A percentile compares a stretch with the other conserved stretches of the same genome.
These are phyloP conservation scores for Ramphastos sulfuratus DNA, from an alignment of 2,113 vertebrate species.

Conservation along the genomic window DNA sequence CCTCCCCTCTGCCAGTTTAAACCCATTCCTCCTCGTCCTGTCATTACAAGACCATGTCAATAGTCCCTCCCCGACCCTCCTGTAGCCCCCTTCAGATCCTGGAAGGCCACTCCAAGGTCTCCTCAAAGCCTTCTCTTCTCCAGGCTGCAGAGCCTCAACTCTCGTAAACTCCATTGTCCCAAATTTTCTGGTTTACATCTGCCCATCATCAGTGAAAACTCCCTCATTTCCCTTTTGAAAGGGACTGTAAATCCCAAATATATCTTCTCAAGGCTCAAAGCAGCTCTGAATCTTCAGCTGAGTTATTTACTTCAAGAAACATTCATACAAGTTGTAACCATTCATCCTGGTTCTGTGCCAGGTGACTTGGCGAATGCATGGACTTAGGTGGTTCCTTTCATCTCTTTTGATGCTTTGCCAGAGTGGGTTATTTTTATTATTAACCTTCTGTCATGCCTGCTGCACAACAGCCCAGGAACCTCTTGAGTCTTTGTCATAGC, in stretches of 20 bases:
- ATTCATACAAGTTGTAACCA: conserved; percentile 1
- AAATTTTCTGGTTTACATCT: neutral
- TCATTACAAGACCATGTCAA: too few relatives aligned
- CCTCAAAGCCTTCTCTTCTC: too few relatives aligned
- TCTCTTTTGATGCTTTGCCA: conserved; percentile 38
- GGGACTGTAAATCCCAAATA: neutral
- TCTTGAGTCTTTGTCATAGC: conserved; percentile 41
- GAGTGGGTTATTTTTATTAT: conserved; percentile 53
- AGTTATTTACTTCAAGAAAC: conserved; percentile 7
- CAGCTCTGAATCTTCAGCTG: conserved; percentile 1
- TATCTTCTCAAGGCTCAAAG: neutral
- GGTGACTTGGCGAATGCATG: conserved; percentile 21
- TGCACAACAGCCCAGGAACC: conserved; percentile 46
- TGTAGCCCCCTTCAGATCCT: too few relatives aligned
- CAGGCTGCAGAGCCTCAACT: too few relatives aligned
- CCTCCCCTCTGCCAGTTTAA: too few relatives aligned
- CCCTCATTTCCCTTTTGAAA: neutral
- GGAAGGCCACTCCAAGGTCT: too few relatives aligned
- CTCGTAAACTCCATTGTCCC: neutral
- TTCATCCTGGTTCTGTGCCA: neutral
- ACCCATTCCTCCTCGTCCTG: too few relatives aligned
- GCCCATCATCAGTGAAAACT: neutral
- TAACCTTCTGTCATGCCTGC: conserved; percentile 47
- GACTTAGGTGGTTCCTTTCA: conserved; percentile 12
- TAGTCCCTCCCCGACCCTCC: too few relatives aligned